Evolutionary conservation across 2,113 vertebrate species (phyloP).

Genomic region (Bubo bubo): DNA sequence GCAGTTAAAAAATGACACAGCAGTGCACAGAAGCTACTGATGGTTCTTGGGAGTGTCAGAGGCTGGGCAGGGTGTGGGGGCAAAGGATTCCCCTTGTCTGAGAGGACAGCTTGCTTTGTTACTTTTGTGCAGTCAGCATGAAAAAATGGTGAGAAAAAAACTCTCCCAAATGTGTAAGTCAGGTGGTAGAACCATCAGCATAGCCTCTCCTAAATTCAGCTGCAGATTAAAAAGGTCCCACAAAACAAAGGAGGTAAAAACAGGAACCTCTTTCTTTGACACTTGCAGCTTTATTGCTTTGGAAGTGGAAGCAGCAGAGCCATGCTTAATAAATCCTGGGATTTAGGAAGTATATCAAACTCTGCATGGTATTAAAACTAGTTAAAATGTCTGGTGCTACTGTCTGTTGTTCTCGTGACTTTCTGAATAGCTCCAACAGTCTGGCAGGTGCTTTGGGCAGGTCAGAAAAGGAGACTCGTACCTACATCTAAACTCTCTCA

Average conservation of each 20-base stretch:
- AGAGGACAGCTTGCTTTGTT: not conserved
- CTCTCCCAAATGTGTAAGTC: not conserved
- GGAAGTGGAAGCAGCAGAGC: not conserved
- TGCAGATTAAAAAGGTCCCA: not conserved
- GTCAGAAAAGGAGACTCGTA: not conserved
- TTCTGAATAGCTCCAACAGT: not conserved
- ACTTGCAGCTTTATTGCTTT: not conserved
- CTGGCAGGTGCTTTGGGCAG: not conserved
- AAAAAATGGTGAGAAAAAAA: not conserved
- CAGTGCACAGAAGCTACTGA: not conserved
- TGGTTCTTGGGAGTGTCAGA: not conserved
- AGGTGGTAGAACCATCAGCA: not conserved
- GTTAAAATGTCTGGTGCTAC: not conserved
- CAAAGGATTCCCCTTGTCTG: not conserved
- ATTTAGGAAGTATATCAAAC: not conserved
- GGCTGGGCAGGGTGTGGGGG: not conserved
- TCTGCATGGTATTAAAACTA: not conserved
- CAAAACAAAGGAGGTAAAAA: not conserved
- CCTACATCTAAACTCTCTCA: not conserved
- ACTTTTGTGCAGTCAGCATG: not conserved
- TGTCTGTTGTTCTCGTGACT: not conserved
- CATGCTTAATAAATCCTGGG: not conserved
- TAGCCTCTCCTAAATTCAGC: not conserved
- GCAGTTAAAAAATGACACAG: not conserved
- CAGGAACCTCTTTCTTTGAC: not conserved